Conservation (phyloP, 2,888 invertebrate genomes). For the Epirrhoe tristata region DNA sequence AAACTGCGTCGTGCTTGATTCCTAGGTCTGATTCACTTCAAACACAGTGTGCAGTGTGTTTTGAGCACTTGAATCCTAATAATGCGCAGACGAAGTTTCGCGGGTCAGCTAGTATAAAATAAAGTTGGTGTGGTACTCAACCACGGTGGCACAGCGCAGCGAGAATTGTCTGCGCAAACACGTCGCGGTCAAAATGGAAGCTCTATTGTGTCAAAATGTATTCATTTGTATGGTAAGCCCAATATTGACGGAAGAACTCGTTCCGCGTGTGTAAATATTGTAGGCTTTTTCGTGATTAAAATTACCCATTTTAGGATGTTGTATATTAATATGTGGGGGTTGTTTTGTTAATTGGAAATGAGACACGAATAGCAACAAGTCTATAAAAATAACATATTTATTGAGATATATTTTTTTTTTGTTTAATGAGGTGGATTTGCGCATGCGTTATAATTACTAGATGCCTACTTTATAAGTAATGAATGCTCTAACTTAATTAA, state of each 20-base stretch:
- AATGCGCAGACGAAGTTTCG: too few species aligned
- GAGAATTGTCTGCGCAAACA: slow-evolving; percentile 81
- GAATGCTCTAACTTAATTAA: not conserved
- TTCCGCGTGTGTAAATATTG: slow-evolving; percentile 70
- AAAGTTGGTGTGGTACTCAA: slow-evolving; percentile 54
- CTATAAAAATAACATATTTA: not conserved
- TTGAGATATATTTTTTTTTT: too few species aligned
- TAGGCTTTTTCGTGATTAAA: slow-evolving; percentile 64
- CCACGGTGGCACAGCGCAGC: slow-evolving; percentile 73
- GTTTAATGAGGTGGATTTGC: too few species aligned
- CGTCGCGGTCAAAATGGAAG: slow-evolving; percentile 81
- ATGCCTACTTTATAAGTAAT: not conserved
- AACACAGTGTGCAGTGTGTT: too few species aligned
- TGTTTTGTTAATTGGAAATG: not conserved
- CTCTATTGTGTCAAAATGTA: slow-evolving; percentile 81
- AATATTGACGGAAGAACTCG: slow-evolving; percentile 82
- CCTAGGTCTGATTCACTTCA: too few species aligned
- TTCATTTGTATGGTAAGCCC: slow-evolving; percentile 82
- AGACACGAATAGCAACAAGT: not conserved
- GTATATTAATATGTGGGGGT: slow-evolving; percentile 11
- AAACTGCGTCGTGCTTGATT: too few species aligned
- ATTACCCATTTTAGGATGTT: slow-evolving; percentile 48
- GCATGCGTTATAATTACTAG: not conserved
- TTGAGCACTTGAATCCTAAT: too few species aligned
- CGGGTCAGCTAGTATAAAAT: slow-evolving; percentile 59